Evolutionary conservation across 2,797 vertebrate species (phyloP), one percentile per base, ranked within the genome.

Genomic region (Petrocephalus schoutedeni): DNA sequence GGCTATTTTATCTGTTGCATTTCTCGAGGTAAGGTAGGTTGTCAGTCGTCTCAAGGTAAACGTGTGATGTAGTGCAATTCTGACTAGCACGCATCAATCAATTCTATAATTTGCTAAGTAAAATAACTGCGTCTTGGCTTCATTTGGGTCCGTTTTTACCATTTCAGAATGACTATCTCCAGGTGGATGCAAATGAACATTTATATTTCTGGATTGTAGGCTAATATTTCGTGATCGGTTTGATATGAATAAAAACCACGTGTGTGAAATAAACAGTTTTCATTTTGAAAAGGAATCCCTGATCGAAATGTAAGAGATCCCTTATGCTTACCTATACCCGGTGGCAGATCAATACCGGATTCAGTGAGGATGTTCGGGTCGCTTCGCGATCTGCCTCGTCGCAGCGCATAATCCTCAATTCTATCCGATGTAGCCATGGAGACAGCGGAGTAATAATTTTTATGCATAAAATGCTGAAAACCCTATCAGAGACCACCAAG

Each of bases 291-390:
- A 86, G 28, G 10, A 64, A 67, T 86, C 41, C 58, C n/a, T 9
- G 21, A 56, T 51, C 5, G 49, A 86, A 86, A 28, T 86, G 58
- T 23, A 59, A 86, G 49, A 36, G 53, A 32, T 49, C 56, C 85
- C 85, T 90, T 87, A 1, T 49, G 88, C 92, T 93, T 95, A 98
- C 98, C 98, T 97, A 96, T 90, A 91, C 90, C 93, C 92, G 95
- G 95, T 86, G 94, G 93, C 90, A 95, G 95, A 87, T 93, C 95
- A 86, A 95, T 82, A 87, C 95, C 94, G 90, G 95, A 90, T 88
- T 98, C 97, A 23, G 94, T 95, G 93, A 97, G 95, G 96, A 97
- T 96, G 96, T 95, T 98, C 92, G 98, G 98, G 96, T 99, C 97
- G 94, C 98, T 99, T 93, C 96, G 96, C 90, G 98, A 99, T 94